A percentile compares a stretch with the other conserved stretches of the same genome.
Evolutionary conservation across 2,888 invertebrate species (phyloP).

Genomic region (Onthophagus sagittarius): DNA sequence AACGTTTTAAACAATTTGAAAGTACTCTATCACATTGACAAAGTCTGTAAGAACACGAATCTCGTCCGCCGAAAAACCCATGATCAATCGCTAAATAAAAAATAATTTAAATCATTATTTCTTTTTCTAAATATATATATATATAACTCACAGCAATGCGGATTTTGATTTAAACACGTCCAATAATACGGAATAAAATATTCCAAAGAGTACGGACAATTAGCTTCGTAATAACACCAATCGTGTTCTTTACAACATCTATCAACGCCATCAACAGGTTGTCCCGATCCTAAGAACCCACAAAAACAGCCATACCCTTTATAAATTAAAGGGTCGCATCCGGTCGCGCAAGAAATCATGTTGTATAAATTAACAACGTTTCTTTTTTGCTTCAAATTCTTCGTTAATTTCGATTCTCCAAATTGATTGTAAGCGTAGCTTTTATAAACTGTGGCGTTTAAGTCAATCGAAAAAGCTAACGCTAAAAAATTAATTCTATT

Average conservation of each 20-base stretch:
- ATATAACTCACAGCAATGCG: conserved; percentile 66
- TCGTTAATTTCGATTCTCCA: not conserved
- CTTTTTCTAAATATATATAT: not conserved
- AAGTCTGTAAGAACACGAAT: conserved; percentile 71
- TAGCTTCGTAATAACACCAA: conserved; percentile 75
- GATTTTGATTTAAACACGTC: conserved; percentile 75
- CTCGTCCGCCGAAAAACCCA: conserved; percentile 40
- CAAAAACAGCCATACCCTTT: conserved; percentile 91
- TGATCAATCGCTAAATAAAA: conserved; percentile 52
- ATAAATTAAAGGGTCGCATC: conserved; percentile 77
- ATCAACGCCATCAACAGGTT: conserved; percentile 77
- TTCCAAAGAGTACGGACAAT: conserved; percentile 70
- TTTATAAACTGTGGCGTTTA: not conserved
- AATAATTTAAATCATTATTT: not conserved
- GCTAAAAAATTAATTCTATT: no score
- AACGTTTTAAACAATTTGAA: conserved; percentile 73
- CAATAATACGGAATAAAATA: conserved; percentile 87
- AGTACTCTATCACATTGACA: conserved; percentile 81
- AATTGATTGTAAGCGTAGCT: not conserved
- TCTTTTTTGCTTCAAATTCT: conserved; percentile 56
- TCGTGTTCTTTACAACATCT: conserved; percentile 85
- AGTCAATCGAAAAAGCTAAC: not conserved
- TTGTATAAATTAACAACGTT: conserved; percentile 78
- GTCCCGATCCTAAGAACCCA: conserved; percentile 78
- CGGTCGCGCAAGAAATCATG: conserved; percentile 81